A percentile compares a stretch with the other conserved stretches of the same genome.
phyloP scores from a whole-genome alignment of 2,113 vertebrate genomes.

The Zeus faber region DNA sequence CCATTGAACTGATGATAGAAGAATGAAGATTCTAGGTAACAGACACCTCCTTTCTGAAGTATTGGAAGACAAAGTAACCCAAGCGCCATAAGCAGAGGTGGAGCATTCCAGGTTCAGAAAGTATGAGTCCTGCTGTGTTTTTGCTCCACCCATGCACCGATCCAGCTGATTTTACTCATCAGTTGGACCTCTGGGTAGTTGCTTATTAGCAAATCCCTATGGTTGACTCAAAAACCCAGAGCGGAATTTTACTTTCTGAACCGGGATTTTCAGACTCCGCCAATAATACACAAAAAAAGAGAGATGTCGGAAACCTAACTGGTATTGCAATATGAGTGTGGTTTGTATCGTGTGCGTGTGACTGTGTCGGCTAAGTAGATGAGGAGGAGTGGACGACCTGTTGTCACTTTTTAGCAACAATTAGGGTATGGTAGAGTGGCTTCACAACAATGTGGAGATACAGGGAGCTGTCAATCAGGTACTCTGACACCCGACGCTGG shows the following conservation, averaged over 20 bases:
- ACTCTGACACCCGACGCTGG: constrained; percentile 90
- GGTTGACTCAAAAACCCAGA: too few species aligned
- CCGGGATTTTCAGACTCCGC: too few species aligned
- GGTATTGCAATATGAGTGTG: constrained; percentile 50
- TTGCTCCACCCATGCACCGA: too few species aligned
- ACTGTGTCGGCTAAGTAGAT: not conserved
- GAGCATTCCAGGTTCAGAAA: too few species aligned
- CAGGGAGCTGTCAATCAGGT: constrained; percentile 93
- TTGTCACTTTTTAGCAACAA: constrained; percentile 84
- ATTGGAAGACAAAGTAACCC: constrained; percentile 41
- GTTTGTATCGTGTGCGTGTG: constrained; percentile 37
- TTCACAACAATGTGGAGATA: constrained; percentile 94
- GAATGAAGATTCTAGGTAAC: constrained; percentile 21
- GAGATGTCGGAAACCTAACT: constrained; percentile 33
- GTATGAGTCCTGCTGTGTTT: too few species aligned
- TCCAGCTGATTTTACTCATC: too few species aligned
- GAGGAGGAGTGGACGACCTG: constrained; percentile 19
- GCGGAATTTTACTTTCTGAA: too few species aligned
- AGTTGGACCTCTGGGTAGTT: too few species aligned
- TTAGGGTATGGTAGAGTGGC: constrained; percentile 90
- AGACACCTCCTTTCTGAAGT: too few species aligned
- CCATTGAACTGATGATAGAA: not conserved
- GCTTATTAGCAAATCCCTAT: too few species aligned
- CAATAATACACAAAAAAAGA: too few species aligned
- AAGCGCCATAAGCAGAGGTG: too few species aligned